phyloP scores from a whole-genome alignment of 2,797 vertebrate species.

The Arnoldichthys spilopterus region DNA sequence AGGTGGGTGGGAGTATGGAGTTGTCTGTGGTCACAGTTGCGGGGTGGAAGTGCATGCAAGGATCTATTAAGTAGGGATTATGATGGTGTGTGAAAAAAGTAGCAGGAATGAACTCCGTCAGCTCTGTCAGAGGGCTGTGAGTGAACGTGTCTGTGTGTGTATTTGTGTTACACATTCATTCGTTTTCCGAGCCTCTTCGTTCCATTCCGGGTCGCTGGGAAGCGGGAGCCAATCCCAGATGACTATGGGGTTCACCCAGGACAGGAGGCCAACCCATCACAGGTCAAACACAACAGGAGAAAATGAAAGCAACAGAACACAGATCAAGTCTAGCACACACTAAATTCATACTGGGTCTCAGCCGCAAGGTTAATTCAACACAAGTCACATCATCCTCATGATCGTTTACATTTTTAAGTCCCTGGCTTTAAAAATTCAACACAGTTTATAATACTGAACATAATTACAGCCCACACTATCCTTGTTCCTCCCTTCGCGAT shows the following conservation, averaged over 20 bases:
- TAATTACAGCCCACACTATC: background rate
- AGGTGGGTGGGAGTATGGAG: conserved; percentile 9
- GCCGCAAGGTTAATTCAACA: background rate
- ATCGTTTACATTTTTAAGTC: background rate
- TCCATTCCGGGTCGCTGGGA: too few species aligned
- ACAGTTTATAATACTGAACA: background rate
- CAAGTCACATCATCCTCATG: background rate
- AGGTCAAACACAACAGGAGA: background rate
- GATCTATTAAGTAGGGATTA: conserved; percentile 41
- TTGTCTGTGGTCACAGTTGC: conserved; percentile 17
- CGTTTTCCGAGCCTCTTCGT: too few species aligned
- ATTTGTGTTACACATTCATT: background rate
- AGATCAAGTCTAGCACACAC: background rate
- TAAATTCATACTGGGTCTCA: background rate
- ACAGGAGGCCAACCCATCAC: too few species aligned
- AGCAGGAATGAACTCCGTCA: conserved; percentile 28
- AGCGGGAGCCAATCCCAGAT: too few species aligned
- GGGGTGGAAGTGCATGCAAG: conserved; percentile 21
- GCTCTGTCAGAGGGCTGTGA: conserved; percentile 8
- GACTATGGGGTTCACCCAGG: too few species aligned
- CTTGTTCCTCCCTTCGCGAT: background rate
- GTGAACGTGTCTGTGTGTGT: background rate
- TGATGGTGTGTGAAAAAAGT: conserved; percentile 29
- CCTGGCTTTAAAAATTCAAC: background rate
- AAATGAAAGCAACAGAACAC: background rate